A percentile compares a stretch with the other conserved stretches of the same genome.
These are phyloP conservation scores for Phengaris alcon DNA, from an alignment of 2,888 invertebrate species.

Conservation along the genomic window DNA sequence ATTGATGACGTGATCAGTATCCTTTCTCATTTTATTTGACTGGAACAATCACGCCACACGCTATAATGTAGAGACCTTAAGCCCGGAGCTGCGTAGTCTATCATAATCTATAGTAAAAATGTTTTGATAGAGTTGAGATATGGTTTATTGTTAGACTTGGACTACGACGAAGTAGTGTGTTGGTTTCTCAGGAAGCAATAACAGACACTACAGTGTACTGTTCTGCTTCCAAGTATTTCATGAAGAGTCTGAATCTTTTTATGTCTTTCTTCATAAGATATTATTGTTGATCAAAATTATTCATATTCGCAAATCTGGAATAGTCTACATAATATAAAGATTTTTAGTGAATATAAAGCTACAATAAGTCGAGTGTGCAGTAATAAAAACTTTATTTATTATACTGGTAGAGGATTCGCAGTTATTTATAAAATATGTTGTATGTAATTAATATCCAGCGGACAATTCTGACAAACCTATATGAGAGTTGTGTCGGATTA, in stretches of 20 bases:
- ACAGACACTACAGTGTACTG: neutral
- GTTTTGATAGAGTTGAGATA: neutral
- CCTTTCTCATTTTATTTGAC: conserved; percentile 31
- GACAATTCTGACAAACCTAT: too few relatives aligned
- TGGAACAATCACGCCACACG: conserved; percentile 17
- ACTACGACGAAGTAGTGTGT: neutral
- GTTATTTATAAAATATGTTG: neutral
- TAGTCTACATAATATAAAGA: neutral
- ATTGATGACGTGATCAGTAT: conserved; percentile 43
- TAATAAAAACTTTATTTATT: neutral
- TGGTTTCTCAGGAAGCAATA: neutral
- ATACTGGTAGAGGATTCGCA: neutral
- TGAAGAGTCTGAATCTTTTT: neutral
- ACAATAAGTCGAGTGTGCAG: neutral
- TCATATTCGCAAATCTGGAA: neutral
- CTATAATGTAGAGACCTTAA: conserved; percentile 2
- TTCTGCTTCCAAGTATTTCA: neutral
- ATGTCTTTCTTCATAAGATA: conserved; percentile 3
- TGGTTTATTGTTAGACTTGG: conserved; percentile 6
- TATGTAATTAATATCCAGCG: neutral
- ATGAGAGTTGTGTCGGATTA: too few relatives aligned
- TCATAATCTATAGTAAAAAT: neutral
- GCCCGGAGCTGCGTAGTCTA: neutral
- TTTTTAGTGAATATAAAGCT: neutral
- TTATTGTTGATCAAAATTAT: neutral